A percentile compares a stretch with the other conserved stretches of the same genome.
Conservation (phyloP, 2,797 vertebrate genomes). For the Periophthalmus magnuspinnatus region DNA sequence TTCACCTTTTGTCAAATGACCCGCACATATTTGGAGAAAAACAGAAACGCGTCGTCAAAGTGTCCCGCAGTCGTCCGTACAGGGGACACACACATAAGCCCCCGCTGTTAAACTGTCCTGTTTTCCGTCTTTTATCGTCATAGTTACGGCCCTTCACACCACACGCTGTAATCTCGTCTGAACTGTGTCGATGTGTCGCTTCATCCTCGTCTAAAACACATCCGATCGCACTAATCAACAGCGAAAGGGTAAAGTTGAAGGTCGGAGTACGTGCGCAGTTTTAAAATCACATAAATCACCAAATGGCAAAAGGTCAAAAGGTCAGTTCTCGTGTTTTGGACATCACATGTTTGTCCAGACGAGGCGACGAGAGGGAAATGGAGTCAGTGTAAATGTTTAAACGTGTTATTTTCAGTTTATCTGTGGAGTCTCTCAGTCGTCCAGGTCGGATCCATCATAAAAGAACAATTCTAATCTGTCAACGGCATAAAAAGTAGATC, state of each 20-base stretch:
- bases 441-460: too few species aligned
- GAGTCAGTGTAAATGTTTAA: too few species aligned
- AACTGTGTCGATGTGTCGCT: neutral
- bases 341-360: neutral
- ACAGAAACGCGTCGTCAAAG: neutral
- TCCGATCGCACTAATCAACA: neutral
- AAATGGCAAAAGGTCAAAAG: conserved; percentile 2
- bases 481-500: too few species aligned
- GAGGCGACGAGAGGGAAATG: neutral
- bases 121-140: neutral
- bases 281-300: neutral
- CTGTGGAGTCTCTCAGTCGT: too few species aligned
- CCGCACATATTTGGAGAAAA: neutral
- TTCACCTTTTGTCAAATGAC: neutral
- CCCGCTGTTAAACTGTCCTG: neutral
- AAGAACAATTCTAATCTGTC: too few species aligned
- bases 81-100: neutral
- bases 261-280: neutral
- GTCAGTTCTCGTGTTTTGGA: neutral
- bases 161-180: neutral
- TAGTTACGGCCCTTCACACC: neutral
- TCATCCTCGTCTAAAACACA: neutral
- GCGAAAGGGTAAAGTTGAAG: neutral
- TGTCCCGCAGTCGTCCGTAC: neutral
- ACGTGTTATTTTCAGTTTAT: too few species aligned